Evolutionary conservation across 2,113 vertebrate genomes (phyloP), one percentile per base, ranked within the genome.

Genomic region (Nanger granti): DNA sequence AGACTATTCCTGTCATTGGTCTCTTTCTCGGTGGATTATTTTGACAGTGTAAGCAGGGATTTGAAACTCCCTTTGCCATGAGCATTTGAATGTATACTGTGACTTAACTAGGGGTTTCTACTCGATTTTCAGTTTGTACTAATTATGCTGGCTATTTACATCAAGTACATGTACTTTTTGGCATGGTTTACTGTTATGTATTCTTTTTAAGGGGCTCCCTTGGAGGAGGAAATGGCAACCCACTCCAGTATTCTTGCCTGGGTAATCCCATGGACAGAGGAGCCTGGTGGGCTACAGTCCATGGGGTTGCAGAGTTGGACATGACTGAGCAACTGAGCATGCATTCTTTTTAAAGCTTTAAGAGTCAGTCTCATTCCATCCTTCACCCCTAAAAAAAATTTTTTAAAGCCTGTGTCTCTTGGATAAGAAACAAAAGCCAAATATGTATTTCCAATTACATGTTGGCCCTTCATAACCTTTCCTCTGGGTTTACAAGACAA

Each of bases 271-370:
- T 44, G 41, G 41, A 79, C 73, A 79, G 73, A 44, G 41, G 41
- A 79, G 73, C 73, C 73, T 79, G 73, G 73, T 0, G 12, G 73
- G 41, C 24, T 44, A 8, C 41, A 28, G 41, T 44, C 73, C 41
- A 15, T 8, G 24, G 41, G 41, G 12, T 7, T 28, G 12, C 22
- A 79, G 41, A 79, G 73, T 44, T 44, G 73, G 41, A 79, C 41
- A 44, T 8, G 24, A 79, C 73, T 44, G 41, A 79, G 37, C 24
- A 28, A 28, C 11, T 28, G 41, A 44, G 73, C 73, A 79, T 15
- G 41, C 12, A 55, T 94, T 69, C 12, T 92, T 97, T 89, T 83
- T 54, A 96, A 91, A 95, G 76, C 11, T 86, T 93, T 89, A 76
- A 66, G 57, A 89, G 86, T 96, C 79, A 60, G 64, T 84, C 15